Conservation (phyloP, 2,797 vertebrate species). For the Glyptemys insculpta region DNA sequence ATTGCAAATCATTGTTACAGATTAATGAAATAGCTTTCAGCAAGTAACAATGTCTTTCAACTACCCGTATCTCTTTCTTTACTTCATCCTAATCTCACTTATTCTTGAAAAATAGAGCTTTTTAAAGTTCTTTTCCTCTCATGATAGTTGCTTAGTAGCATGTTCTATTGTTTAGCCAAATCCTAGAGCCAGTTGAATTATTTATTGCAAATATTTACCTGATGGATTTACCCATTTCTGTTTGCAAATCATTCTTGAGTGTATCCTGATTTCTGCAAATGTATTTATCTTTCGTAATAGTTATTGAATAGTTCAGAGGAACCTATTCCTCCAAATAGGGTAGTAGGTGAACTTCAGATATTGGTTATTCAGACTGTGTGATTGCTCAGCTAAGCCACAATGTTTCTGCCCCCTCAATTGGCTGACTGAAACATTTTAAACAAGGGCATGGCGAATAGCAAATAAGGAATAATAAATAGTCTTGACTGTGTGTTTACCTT, state of each 20-base stretch:
- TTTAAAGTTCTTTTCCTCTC: slow-evolving; percentile 15
- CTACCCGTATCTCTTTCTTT: neutral
- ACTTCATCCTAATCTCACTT: neutral
- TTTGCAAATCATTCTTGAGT: slow-evolving; percentile 48
- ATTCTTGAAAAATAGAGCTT: neutral
- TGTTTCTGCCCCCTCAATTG: neutral
- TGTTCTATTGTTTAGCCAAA: slow-evolving; percentile 24
- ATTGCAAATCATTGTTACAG: slow-evolving; percentile 45
- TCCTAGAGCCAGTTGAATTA: slow-evolving; percentile 47
- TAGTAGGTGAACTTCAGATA: slow-evolving; percentile 7
- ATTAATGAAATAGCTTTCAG: slow-evolving; percentile 59
- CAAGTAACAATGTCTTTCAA: slow-evolving; percentile 36
- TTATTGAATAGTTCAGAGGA: slow-evolving; percentile 13
- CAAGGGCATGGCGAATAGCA: neutral
- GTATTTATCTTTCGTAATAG: slow-evolving; percentile 1
- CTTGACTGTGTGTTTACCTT: neutral
- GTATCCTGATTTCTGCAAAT: slow-evolving; percentile 40
- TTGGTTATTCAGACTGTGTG: slow-evolving; percentile 2
- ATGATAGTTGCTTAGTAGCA: slow-evolving; percentile 19
- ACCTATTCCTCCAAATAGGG: neutral
- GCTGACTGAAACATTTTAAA: neutral
- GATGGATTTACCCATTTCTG: slow-evolving; percentile 7
- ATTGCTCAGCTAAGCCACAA: neutral
- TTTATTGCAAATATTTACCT: slow-evolving; percentile 44
- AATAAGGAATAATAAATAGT: neutral